These are phyloP conservation scores for Oreotrochilus melanogaster DNA, from an alignment of 2,113 vertebrate genomes.

Conservation along the genomic window DNA sequence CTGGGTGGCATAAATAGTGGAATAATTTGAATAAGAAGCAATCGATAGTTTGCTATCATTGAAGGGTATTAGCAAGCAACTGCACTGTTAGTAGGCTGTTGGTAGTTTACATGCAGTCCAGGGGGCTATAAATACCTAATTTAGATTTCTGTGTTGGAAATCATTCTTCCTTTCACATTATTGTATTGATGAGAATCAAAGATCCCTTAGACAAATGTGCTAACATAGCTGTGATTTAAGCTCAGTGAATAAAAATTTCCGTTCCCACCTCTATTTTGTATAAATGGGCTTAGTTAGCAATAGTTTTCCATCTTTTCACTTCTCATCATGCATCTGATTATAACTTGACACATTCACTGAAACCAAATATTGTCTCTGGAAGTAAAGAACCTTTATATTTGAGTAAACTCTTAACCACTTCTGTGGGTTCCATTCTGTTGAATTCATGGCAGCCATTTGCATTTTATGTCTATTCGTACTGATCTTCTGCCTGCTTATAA, in stretches of 20 bases:
- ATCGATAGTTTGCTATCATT: neutral
- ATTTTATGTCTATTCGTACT: neutral
- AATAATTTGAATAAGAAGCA: neutral
- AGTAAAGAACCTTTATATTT: neutral
- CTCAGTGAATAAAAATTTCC: neutral
- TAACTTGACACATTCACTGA: neutral
- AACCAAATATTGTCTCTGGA: neutral
- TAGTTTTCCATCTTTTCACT: neutral
- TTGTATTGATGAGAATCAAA: neutral
- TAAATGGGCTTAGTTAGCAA: neutral
- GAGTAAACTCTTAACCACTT: neutral
- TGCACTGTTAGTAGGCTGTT: neutral
- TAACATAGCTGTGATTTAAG: neutral
- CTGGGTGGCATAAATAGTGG: neutral
- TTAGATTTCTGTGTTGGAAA: neutral
- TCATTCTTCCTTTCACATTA: neutral
- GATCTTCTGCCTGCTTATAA: neutral
- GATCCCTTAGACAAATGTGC: neutral
- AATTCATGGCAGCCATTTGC: neutral
- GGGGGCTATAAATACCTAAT: neutral
- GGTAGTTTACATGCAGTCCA: neutral
- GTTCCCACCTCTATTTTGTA: neutral
- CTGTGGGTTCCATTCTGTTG: neutral
- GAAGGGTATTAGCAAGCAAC: neutral
- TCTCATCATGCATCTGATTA: neutral